Evolutionary conservation across 2,797 vertebrate genomes (phyloP), one percentile per base, ranked within the genome.

Genomic region (Huso huso): DNA sequence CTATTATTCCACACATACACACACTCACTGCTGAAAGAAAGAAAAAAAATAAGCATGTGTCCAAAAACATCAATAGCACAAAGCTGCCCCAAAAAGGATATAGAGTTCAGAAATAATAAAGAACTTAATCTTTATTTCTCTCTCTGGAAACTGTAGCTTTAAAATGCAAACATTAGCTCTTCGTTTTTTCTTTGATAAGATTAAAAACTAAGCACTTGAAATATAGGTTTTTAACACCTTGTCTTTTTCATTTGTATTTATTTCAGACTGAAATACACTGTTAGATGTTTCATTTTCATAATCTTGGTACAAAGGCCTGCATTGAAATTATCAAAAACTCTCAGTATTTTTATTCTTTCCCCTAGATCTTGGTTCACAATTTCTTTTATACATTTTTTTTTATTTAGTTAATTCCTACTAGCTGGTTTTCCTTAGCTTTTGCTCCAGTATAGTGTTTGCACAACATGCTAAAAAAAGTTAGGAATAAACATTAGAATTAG

Each of bases 1-100:
- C 78, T 70, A 77, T 83, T 81, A 83, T 79, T 81, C 73, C 70
- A 66, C 66, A 18, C 18, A 1, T 18, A 18, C 18, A 18, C 18
- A 18, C 18, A 64, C 69, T 68, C 70, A 72, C 60, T 66, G 48
- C 66, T 61, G 63, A 75, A 66, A 72, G 67, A 64, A 71, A 67
- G 64, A 18, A 62, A 59, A 51, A 65, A 63, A 69, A 73, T 5
- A 69, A 67, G 70, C 61, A 63, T 71, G 67, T 65, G 57, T 48
- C 10, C 37, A 68, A 72, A 67, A 65, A 77, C 76, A 73, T 74
- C 72, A 76, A 74, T 71, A 75, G 69, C 62, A 72, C 70, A 71
- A 79, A 79, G 69, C 61, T 68, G 66, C 67, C 50, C 37, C 65
- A 67, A 73, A 64, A 72, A 78, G 70, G 75, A 76, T 78, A 75